Percentiles rank a stretch among this genome's conserved stretches.
phyloP scores from a whole-genome alignment of 2,113 vertebrate genomes.

The Condylura cristata region DNA sequence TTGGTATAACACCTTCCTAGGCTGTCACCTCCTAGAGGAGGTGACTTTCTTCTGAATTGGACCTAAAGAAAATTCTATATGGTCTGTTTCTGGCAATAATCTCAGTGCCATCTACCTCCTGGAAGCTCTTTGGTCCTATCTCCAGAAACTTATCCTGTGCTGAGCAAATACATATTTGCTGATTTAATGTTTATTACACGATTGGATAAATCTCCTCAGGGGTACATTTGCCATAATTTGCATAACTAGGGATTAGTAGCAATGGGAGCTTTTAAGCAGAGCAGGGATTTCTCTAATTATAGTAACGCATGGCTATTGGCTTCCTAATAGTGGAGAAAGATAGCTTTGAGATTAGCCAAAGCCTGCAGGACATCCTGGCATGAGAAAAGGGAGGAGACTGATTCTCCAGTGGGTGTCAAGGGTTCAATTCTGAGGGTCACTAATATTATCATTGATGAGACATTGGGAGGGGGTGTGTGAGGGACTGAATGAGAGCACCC shows the following conservation, averaged over 20 bases:
- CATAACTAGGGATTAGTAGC: neutral
- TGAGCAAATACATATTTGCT: neutral
- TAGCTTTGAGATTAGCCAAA: neutral
- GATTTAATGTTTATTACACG: neutral
- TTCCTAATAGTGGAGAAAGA: slow-evolving; percentile 28
- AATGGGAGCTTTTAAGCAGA: neutral
- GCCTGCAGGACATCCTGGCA: neutral
- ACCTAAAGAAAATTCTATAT: neutral
- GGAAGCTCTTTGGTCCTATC: neutral
- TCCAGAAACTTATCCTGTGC: neutral
- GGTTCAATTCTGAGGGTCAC: neutral
- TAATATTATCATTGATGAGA: neutral
- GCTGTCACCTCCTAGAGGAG: no score
- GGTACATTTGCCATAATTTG: neutral
- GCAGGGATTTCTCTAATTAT: neutral
- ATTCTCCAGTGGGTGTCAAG: neutral
- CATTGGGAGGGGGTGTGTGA: neutral
- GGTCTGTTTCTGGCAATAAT: neutral
- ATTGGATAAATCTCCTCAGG: neutral
- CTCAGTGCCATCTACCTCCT: neutral
- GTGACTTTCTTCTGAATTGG: neutral
- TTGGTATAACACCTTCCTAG: neutral
- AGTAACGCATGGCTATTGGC: neutral
- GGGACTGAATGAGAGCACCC: neutral
- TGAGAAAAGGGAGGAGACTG: neutral